Evolutionary conservation across 1,140 invertebrate species (phyloP).

Genomic region (Pollicipes pollicipes): DNA sequence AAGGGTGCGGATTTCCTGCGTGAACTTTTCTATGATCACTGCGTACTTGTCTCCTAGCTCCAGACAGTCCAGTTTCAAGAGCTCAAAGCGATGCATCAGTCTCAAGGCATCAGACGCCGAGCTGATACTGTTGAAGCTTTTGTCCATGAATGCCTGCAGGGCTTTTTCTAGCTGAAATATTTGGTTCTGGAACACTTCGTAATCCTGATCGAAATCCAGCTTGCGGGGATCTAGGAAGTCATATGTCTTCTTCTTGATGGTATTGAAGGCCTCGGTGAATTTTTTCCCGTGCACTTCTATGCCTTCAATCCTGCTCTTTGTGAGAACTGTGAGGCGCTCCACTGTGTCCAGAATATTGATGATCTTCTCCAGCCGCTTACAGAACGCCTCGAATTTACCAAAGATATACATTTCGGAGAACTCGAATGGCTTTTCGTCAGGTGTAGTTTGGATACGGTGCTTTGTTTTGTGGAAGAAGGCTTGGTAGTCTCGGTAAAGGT

Average conservation of each 20-base stretch:
- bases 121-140: neutral
- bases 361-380: constrained; percentile 48
- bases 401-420: constrained; percentile 75
- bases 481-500: neutral
- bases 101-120: neutral
- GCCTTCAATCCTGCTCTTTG: neutral
- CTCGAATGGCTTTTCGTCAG: constrained; percentile 46
- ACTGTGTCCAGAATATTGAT: constrained; percentile 41
- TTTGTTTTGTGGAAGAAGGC: neutral
- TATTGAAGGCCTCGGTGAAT: neutral
- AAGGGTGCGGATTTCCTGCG: neutral
- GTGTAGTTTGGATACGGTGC: neutral
- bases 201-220: neutral
- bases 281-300: neutral
- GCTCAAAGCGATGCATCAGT: neutral
- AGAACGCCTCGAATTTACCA: constrained; percentile 66
- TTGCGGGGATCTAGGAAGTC: neutral
- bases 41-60: neutral
- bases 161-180: neutral
- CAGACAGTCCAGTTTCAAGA: neutral
- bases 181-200: neutral
- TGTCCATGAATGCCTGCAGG: neutral
- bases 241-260: neutral
- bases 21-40: neutral
- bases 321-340: constrained; percentile 17